Conservation (phyloP, 2,113 vertebrate species). For the Origma solitaria region DNA sequence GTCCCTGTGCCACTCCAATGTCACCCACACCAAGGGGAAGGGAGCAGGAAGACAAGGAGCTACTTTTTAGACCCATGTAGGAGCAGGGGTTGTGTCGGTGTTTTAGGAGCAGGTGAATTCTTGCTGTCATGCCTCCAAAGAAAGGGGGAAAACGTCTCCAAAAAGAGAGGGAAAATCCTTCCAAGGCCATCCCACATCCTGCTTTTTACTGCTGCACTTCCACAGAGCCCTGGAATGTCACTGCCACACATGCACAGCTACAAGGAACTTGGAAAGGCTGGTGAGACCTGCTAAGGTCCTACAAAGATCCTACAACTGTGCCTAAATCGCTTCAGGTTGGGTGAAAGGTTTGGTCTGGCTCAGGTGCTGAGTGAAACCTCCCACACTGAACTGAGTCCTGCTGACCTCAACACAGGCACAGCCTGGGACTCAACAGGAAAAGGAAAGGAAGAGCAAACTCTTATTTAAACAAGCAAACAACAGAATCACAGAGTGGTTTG, state of each 20-base stretch:
- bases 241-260: background rate
- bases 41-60: background rate
- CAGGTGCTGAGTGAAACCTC: accelerated
- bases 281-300: background rate
- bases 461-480: background rate
- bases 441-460: background rate
- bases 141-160: too few relatives aligned
- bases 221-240: background rate
- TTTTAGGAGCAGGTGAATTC: background rate
- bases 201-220: background rate
- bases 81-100: background rate
- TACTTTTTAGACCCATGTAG: accelerated
- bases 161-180: background rate
- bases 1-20: background rate
- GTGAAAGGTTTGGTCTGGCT: background rate
- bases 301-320: background rate
- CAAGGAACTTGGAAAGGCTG: background rate
- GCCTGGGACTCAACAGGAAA: background rate
- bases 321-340: background rate
- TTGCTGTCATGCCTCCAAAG: background rate
- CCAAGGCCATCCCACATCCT: background rate
- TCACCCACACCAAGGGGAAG: background rate
- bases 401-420: background rate
- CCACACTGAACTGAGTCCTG: background rate
- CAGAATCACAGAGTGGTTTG: accelerated